A percentile compares a stretch with the other conserved stretches of the same genome.
These are phyloP conservation scores for Pemphigus obesinymphae DNA, from an alignment of 1,140 invertebrate genomes.

Conservation along the genomic window DNA sequence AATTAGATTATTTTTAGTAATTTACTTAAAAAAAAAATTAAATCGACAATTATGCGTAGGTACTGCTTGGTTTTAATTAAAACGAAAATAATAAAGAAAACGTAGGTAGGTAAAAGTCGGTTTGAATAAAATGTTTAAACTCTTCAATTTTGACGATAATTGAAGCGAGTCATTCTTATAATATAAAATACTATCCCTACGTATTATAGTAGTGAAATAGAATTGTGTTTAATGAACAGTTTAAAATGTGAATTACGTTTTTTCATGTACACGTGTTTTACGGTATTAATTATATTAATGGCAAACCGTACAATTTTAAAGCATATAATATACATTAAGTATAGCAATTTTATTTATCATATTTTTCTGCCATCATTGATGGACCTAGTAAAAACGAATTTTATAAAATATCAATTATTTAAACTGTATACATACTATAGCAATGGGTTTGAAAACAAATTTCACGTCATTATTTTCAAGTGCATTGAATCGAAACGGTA, in stretches of 20 bases:
- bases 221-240: no score
- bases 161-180: neutral
- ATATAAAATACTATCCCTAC: no score
- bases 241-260: no score
- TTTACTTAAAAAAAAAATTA: neutral
- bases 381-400: neutral
- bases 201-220: no score
- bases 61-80: neutral
- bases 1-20: neutral
- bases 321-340: neutral
- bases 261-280: no score
- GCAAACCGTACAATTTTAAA: no score
- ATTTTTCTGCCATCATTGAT: neutral
- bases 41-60: neutral
- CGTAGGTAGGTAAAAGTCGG: neutral
- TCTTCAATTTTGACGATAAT: neutral
- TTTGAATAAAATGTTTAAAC: neutral
- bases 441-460: neutral
- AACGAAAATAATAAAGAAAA: constrained; percentile 2
- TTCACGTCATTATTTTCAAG: neutral
- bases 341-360: neutral
- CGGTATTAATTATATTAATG: no score
- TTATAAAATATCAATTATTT: neutral
- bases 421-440: neutral
- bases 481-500: neutral